Evolutionary conservation across 2,888 invertebrate genomes (phyloP).

Genomic region (Ophonus ardosiacus): DNA sequence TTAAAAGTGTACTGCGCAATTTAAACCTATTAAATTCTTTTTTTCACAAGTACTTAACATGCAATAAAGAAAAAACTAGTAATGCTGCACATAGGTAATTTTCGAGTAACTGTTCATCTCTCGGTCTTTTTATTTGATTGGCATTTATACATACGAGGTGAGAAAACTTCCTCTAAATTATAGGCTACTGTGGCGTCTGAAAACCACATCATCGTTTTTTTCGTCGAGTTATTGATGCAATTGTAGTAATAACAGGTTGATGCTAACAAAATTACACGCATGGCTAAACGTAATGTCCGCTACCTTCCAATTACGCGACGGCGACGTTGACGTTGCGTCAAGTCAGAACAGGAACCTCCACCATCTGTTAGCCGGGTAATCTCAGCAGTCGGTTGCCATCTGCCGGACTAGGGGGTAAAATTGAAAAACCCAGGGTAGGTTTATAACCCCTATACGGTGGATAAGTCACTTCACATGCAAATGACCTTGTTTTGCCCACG

Average conservation of each 20-base stretch:
- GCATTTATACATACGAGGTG: background rate
- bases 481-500: conserved; percentile 36
- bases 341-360: background rate
- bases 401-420: conserved; percentile 36
- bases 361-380: background rate
- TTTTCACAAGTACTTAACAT: background rate
- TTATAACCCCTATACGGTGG: conserved; percentile 16
- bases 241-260: conserved; percentile 55
- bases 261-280: conserved; percentile 44
- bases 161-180: background rate
- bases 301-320: conserved; percentile 34
- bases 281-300: conserved; percentile 16
- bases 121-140: background rate
- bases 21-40: too few relatives aligned
- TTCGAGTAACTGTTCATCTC: background rate
- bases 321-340: background rate
- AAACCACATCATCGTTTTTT: conserved; percentile 47
- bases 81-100: background rate
- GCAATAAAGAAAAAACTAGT: background rate
- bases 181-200: conserved; percentile 2
- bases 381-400: conserved; percentile 39
- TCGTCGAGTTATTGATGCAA: conserved; percentile 40
- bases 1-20: too few relatives aligned
- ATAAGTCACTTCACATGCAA: conserved; percentile 59
- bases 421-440: conserved; percentile 42